phyloP scores from a whole-genome alignment of 2,797 vertebrate species.

The Fundulus diaphanus region DNA sequence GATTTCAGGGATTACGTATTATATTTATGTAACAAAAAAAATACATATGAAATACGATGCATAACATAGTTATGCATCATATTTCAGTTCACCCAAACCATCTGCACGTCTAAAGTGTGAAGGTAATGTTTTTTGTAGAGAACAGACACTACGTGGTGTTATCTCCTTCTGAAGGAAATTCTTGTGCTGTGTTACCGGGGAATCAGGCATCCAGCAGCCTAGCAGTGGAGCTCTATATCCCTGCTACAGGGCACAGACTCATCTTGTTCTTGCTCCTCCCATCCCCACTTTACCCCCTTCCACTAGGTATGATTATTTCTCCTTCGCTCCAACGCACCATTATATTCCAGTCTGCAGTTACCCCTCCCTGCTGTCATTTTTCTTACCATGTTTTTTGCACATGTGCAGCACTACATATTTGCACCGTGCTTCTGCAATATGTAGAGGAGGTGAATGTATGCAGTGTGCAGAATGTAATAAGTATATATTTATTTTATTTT shows the following conservation, averaged over 20 bases:
- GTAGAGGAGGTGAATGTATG: constrained; percentile 81
- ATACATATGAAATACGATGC: neutral
- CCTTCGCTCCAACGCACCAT: constrained; percentile 73
- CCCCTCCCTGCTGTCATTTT: constrained; percentile 81
- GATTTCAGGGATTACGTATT: constrained; percentile 25
- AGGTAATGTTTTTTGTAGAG: constrained; percentile 25
- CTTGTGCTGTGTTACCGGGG: constrained; percentile 63
- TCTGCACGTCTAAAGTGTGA: constrained; percentile 32
- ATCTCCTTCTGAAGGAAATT: constrained; percentile 61
- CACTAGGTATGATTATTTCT: constrained; percentile 81
- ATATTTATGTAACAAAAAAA: constrained; percentile 4
- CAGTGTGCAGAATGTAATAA: constrained; percentile 79
- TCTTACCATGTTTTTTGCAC: constrained; percentile 77
- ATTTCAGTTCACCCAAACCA: constrained; percentile 25
- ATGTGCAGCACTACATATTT: constrained; percentile 75
- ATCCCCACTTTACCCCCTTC: constrained; percentile 59
- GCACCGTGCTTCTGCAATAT: constrained; percentile 74
- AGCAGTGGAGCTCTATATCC: constrained; percentile 75
- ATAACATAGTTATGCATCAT: constrained; percentile 2
- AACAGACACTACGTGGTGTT: constrained; percentile 54
- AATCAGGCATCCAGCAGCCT: constrained; percentile 66
- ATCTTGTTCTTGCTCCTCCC: constrained; percentile 72
- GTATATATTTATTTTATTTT: constrained; percentile 83
- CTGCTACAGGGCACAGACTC: constrained; percentile 75
- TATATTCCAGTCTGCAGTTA: constrained; percentile 79